These are phyloP conservation scores for Sinopyrophorus schimmeli DNA, from an alignment of 2,888 invertebrate genomes.

Conservation along the genomic window DNA sequence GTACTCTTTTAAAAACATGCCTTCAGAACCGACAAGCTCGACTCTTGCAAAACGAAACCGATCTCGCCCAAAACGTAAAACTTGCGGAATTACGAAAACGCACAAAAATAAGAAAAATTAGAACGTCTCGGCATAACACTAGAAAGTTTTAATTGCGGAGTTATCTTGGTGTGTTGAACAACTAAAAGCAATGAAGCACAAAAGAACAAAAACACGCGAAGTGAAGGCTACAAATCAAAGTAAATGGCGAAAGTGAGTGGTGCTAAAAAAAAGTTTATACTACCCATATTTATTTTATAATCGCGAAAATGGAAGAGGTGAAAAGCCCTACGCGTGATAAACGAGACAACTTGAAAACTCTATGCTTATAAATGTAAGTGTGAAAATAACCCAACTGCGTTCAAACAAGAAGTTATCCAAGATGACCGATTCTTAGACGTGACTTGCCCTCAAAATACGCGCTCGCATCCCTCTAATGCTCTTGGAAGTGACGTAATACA, in stretches of 20 bases:
- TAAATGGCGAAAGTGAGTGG: slow-evolving; percentile 20
- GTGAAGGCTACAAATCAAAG: slow-evolving; percentile 25
- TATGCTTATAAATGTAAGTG: slow-evolving; percentile 8
- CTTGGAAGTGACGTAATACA: slow-evolving; percentile 41
- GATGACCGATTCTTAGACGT: slow-evolving; percentile 43
- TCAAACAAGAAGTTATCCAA: slow-evolving; percentile 36
- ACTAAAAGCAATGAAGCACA: slow-evolving; percentile 18
- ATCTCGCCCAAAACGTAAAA: too few species aligned
- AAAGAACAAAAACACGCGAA: slow-evolving; percentile 13
- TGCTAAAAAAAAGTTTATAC: slow-evolving; percentile 13
- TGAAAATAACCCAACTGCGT: slow-evolving; percentile 17
- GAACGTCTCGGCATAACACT: too few species aligned
- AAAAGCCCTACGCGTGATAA: slow-evolving; percentile 8
- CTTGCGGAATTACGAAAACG: too few species aligned
- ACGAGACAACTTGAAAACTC: slow-evolving; percentile 1
- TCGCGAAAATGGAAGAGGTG: slow-evolving; percentile 15
- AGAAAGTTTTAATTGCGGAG: slow-evolving; percentile 23
- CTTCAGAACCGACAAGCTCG: too few species aligned
- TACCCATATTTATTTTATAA: slow-evolving; percentile 12
- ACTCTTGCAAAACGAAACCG: too few species aligned
- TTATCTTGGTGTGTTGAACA: slow-evolving; percentile 15
- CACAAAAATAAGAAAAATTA: too few species aligned
- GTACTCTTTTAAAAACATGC: too few species aligned
- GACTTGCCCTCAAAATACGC: slow-evolving; percentile 39
- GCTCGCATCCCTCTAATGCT: slow-evolving; percentile 35